Evolutionary conservation across 2,797 vertebrate species (phyloP), one percentile per base, ranked within the genome.

Genomic region (Cuculus canorus): DNA sequence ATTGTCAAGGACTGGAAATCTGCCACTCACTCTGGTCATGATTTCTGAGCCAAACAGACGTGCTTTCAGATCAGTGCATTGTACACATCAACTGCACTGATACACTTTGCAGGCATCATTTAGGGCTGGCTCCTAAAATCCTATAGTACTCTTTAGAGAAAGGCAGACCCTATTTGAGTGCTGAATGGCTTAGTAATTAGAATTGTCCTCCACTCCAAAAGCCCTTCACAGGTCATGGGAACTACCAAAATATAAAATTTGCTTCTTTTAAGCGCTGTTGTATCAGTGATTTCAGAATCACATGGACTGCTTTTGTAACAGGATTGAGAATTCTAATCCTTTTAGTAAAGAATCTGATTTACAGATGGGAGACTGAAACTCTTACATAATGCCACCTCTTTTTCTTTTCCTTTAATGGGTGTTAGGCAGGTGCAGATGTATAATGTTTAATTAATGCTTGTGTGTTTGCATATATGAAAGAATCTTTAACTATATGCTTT

Each of bases 1-100:
- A 15, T 66, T 90, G 87, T 89, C 82, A 90, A 24, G 41, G 94
- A 25, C 78, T 86, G 80, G 70, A 72, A 92, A 82, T 85, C 15
- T 61, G 82, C 83, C 63, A 14, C 80, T 95, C 88, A 15, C 11
- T 69, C 54, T 18, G 73, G 47, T 60, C 52, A n/a, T 82, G 88
- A 64, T 90, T 97, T 84, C 91, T 92, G 93, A 94, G 60, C 70
- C 64, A 80, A 72, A 18, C 54, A 87, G 89, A 83, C 41, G 5
- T 70, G 43, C 35, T 87, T 89, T 87, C 73, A 45, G 63, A 72
- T 68, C 75, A 65, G 43, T 35, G 81, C 2, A 1, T 87, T 79
- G 78, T 79, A 11, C 69, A 33, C 0, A 0, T 81, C 91, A 75
- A 66, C 89, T 78, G 64, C 30, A 33, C 59, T 65, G 59, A 88